phyloP scores from a whole-genome alignment of 1,140 invertebrate species.

The Bicyclus anynana region DNA sequence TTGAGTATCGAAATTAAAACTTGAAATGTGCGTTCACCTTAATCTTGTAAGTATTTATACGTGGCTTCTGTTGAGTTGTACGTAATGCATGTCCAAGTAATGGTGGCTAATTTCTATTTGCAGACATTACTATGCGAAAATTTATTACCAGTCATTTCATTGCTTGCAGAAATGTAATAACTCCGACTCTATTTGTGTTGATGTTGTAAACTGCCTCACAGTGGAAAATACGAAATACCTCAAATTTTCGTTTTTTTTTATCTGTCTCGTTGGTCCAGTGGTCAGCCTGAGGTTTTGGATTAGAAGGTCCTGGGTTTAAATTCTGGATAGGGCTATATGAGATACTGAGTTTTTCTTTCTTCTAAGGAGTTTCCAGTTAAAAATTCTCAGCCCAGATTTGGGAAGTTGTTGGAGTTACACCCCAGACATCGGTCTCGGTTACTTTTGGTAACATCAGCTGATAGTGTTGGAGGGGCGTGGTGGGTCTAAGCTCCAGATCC shows the following conservation, averaged over 20 bases:
- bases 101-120: conserved; percentile 11
- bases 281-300: too few relatives aligned
- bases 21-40: background rate
- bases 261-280: background rate
- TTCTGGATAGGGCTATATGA: too few relatives aligned
- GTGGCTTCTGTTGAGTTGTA: background rate
- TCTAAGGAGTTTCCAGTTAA: too few relatives aligned
- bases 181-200: background rate
- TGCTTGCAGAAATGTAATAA: conserved; percentile 2
- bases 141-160: conserved; percentile 10
- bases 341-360: too few relatives aligned
- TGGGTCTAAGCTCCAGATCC: too few relatives aligned
- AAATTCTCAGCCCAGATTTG: too few relatives aligned
- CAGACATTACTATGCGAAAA: conserved; percentile 7
- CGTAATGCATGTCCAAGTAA: background rate
- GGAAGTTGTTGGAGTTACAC: too few relatives aligned
- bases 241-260: too few relatives aligned
- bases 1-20: too few relatives aligned
- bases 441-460: too few relatives aligned
- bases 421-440: background rate
- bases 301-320: too few relatives aligned
- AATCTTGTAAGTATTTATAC: background rate
- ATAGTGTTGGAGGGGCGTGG: too few relatives aligned
- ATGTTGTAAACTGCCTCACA: background rate
- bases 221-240: background rate